These are phyloP conservation scores for Atta cephalotes DNA, from an alignment of 1,140 invertebrate species.

Conservation along the genomic window DNA sequence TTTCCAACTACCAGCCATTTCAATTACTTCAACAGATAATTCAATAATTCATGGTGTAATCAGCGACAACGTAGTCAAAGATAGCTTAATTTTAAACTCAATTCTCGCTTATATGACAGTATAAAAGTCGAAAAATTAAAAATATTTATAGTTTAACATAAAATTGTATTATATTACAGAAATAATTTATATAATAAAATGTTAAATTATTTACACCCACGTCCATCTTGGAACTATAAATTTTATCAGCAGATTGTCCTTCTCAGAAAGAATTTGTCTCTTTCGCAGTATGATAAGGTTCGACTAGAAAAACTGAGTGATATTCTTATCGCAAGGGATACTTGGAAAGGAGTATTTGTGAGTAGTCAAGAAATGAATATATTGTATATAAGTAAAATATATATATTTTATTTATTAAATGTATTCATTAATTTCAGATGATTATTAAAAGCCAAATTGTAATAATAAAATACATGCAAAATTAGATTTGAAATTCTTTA, in stretches of 20 bases:
- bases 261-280: constrained; percentile 54
- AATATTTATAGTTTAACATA: neutral
- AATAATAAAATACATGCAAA: neutral
- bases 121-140: neutral
- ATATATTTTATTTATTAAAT: neutral
- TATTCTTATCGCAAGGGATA: constrained; percentile 60
- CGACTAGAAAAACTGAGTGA: constrained; percentile 62
- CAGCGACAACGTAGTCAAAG: constrained; percentile 11
- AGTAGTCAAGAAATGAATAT: constrained; percentile 22
- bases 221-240: constrained; percentile 30
- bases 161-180: neutral
- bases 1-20: constrained; percentile 24
- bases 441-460: neutral
- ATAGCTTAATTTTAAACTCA: constrained; percentile 53
- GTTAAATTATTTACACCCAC: neutral
- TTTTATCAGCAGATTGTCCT: constrained; percentile 68
- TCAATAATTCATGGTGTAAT: neutral
- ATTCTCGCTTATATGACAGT: neutral
- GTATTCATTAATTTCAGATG: neutral
- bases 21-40: neutral
- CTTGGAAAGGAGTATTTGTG: constrained; percentile 43
- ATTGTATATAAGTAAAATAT: constrained; percentile 20
- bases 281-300: constrained; percentile 68
- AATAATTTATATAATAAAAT: neutral
- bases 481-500: neutral